Evolutionary conservation across 2,888 invertebrate genomes (phyloP).

Genomic region (Drosophila silvestris): DNA sequence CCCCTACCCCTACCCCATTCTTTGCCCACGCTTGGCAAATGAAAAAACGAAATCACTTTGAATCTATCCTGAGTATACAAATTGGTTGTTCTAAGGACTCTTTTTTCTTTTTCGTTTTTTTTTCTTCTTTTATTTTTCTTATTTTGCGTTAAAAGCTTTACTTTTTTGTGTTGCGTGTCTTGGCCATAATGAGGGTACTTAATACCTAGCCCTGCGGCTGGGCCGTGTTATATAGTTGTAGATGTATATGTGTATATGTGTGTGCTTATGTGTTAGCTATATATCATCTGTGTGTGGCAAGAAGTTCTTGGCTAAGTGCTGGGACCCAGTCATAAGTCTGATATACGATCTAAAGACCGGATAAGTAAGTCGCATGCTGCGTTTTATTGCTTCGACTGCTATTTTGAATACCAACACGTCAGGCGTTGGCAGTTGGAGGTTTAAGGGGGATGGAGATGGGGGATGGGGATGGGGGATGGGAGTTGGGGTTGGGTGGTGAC

Average conservation of each 20-base stretch:
- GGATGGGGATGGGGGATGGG: not conserved
- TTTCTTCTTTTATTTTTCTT: slow-evolving; percentile 17
- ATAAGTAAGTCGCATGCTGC: slow-evolving; percentile 74
- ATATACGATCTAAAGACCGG: slow-evolving; percentile 71
- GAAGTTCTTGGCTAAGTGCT: slow-evolving; percentile 41
- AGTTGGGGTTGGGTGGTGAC: slow-evolving; percentile 19
- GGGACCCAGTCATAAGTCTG: slow-evolving; percentile 65
- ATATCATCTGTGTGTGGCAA: slow-evolving; percentile 16
- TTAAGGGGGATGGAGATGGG: not conserved
- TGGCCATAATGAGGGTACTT: slow-evolving; percentile 80
- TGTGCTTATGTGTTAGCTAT: slow-evolving; percentile 10
- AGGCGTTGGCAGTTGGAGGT: slow-evolving; percentile 11
- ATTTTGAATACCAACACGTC: slow-evolving; percentile 82
- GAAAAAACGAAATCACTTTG: slow-evolving; percentile 53
- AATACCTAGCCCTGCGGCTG: slow-evolving; percentile 66
- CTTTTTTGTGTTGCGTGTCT: slow-evolving; percentile 70
- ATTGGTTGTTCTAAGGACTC: slow-evolving; percentile 67
- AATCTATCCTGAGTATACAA: slow-evolving; percentile 63
- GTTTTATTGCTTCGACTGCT: slow-evolving; percentile 81
- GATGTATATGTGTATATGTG: not conserved
- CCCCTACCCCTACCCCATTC: too few relatives aligned
- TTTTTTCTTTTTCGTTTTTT: slow-evolving; percentile 13
- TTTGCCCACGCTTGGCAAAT: not conserved
- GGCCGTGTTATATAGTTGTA: slow-evolving; percentile 9
- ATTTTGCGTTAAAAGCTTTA: slow-evolving; percentile 72